Percentiles rank a stretch among this genome's conserved stretches.
Conservation (phyloP, 2,797 vertebrate species). For the Myotis planiceps region DNA sequence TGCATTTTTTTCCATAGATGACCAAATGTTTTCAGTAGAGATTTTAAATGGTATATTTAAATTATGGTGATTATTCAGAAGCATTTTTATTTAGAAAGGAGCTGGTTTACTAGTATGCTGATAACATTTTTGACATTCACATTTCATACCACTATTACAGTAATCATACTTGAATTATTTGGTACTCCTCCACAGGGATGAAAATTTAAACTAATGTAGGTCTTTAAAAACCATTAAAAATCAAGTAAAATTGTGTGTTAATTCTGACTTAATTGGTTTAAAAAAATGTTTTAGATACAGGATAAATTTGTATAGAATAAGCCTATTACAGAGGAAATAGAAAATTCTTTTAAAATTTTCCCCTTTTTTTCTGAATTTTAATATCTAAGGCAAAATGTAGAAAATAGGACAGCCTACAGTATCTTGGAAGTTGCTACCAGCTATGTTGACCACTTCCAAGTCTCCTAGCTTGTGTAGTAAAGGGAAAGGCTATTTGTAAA, state of each 20-base stretch:
- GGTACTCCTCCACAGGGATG: background rate
- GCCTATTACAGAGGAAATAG: constrained; percentile 25
- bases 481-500: background rate
- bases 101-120: background rate
- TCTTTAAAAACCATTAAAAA: constrained; percentile 28
- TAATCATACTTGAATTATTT: constrained; percentile 46
- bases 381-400: constrained; percentile 23
- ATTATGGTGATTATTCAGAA: background rate
- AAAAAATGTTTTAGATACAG: constrained; percentile 47
- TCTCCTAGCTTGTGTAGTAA: background rate
- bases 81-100: constrained; percentile 48
- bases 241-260: constrained; percentile 18
- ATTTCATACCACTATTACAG: background rate
- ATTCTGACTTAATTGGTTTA: background rate
- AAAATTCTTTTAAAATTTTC: background rate
- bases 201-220: constrained; percentile 30
- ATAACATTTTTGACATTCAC: constrained; percentile 42
- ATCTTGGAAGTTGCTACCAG: background rate
- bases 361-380: background rate
- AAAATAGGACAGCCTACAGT: background rate
- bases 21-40: constrained; percentile 35
- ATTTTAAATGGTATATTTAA: constrained; percentile 52
- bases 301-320: constrained; percentile 45
- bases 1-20: background rate
- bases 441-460: background rate